Base-by-base conservation (phyloP, 37 sponge, comb jelly and placozoan genomes). In the Spongilla lacustris region DNA sequence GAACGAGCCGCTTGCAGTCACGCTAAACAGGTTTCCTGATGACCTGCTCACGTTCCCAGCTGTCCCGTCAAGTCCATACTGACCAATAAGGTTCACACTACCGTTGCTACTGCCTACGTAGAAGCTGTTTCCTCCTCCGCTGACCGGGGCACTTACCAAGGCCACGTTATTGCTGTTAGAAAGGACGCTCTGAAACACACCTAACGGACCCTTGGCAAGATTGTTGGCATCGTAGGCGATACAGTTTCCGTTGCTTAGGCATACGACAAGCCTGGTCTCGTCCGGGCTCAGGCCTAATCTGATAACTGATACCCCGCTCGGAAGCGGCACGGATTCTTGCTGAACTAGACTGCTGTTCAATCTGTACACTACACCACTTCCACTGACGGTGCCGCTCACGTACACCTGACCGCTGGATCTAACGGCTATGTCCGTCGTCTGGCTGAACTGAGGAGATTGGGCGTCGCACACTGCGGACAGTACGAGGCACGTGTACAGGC, bases 1-100 rank as follows among this genome's bases (percentile, higher is more conserved):
- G 66, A 79, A 49, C 66, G 80, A 48, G 58, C 58, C 21, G n/a
- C n/a, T n/a, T 58, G 58, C 58, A 58, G 58, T 58, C 58, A 58
- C 58, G 11, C 58, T 14, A 58, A 58, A 58, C 58, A 58, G 58
- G 58, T 58, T 58, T 58, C 58, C 58, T 17, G 58, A 58, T 58
- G 58, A 19, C 58, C 58, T 58, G 58, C 58, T 58, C 58, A 58
- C 58, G 11, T 17, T 58, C 58, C 58, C 58, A 58, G 58, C 58
- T 58, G 58, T 14, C 58, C 58, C 58, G 58, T 14, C 58, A 58
- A 58, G 58, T 58, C 58, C 58, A 17, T 58, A 58, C 58, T 58
- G 58, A 58, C 58, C 58, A 58, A 58, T 58, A 10, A 58, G 58
- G 58, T 17, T 58, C 58, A 58, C 58, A 58, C 14, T 58, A 58